Percentiles rank a stretch among this genome's conserved stretches.
phyloP scores from a whole-genome alignment of 2,113 vertebrate genomes.

The Salvator merianae region DNA sequence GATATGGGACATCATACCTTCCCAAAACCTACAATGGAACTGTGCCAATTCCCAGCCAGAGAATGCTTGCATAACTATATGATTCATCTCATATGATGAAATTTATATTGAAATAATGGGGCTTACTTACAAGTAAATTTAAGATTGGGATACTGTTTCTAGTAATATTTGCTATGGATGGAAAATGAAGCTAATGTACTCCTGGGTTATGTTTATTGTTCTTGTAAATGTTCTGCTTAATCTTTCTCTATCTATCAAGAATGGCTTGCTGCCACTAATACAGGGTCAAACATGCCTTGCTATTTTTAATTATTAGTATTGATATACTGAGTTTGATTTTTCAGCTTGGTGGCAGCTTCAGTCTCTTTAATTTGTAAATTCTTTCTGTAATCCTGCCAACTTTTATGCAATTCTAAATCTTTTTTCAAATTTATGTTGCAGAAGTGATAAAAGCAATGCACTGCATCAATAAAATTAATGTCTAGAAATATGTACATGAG shows the following conservation, averaged over 20 bases:
- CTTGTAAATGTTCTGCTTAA: not conserved
- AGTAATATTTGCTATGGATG: not conserved
- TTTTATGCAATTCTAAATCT: not conserved
- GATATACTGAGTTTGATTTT: not conserved
- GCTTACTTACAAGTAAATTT: not conserved
- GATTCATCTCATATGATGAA: not conserved
- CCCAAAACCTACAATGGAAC: not conserved
- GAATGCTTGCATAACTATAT: not conserved
- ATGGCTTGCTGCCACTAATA: not conserved
- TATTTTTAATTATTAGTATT: not conserved
- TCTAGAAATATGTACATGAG: not conserved
- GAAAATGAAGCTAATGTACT: not conserved
- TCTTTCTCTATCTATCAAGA: not conserved
- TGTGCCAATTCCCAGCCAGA: not conserved
- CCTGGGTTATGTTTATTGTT: not conserved
- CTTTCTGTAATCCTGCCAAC: not conserved
- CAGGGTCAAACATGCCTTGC: not conserved
- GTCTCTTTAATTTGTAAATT: not conserved
- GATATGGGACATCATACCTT: not conserved
- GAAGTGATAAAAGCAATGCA: not conserved
- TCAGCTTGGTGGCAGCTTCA: not conserved
- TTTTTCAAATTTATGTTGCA: conserved; percentile 10
- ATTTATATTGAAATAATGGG: not conserved
- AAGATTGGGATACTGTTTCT: not conserved
- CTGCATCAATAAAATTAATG: not conserved